phyloP scores from a whole-genome alignment of 2,888 invertebrate species.

The Willowsia nigromaculata region DNA sequence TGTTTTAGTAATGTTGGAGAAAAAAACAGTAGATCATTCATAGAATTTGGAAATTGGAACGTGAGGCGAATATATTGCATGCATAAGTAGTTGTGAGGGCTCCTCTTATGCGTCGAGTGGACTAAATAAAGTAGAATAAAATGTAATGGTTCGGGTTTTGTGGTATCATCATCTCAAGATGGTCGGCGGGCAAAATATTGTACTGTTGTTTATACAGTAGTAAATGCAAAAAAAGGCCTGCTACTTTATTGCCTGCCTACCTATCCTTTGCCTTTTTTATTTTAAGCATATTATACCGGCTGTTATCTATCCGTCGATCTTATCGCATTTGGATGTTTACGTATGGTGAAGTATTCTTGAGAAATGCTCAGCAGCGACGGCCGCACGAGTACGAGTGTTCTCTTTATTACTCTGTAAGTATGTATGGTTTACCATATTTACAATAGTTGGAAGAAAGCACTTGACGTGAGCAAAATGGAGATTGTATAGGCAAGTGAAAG shows the following conservation, averaged over 20 bases:
- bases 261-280: neutral
- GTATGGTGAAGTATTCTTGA: constrained; percentile 61
- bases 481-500: constrained; percentile 27
- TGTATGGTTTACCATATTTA: constrained; percentile 31
- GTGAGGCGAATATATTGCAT: constrained; percentile 49
- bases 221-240: neutral
- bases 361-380: constrained; percentile 18
- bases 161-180: constrained; percentile 45
- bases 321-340: constrained; percentile 27
- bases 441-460: constrained; percentile 51
- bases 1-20: neutral
- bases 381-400: constrained; percentile 14
- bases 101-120: neutral
- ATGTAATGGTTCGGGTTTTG: constrained; percentile 47
- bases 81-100: constrained; percentile 37
- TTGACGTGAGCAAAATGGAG: constrained; percentile 62
- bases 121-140: constrained; percentile 40
- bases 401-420: constrained; percentile 14
- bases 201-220: neutral
- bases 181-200: constrained; percentile 32
- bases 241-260: neutral
- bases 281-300: neutral
- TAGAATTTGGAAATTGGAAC: constrained; percentile 60
- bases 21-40: constrained; percentile 57
- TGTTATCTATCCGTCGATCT: neutral